Evolutionary conservation across 1,140 invertebrate genomes (phyloP), one percentile per base, ranked within the genome.

Genomic region (Atta texana): DNA sequence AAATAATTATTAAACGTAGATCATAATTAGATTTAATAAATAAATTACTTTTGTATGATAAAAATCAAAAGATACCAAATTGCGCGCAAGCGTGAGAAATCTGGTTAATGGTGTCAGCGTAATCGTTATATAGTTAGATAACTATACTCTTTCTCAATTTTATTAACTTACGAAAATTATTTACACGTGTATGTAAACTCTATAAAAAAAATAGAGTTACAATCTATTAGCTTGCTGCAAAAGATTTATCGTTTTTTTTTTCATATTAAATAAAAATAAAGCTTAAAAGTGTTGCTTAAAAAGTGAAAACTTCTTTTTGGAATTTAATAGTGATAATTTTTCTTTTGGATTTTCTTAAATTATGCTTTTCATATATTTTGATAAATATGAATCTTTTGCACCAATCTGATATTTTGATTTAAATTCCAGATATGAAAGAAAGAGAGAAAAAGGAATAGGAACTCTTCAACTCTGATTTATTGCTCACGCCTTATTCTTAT

Each of bases 41-140:
- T 16, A 14, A 89, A 87, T 89, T 85, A 89, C 63, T 90, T 90
- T 89, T 90, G 8, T 89, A 84, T 59, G 14, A 71, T 53, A 31
- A 24, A 66, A 63, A 61, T 18, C 39, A 84, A 75, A 84, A 84
- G 74, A 75, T 84, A 74, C 89, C 63, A 89, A 55, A 69, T 76
- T 71, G 12, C 24, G 21, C 34, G 12, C 18, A 28, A 31, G 63
- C 39, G 59, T 24, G 24, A 64, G 12, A 57, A 69, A 81, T 86
- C 75, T 59, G 61, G 21, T 84, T 55, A 74, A 34, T 39, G 80
- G 69, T 84, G 55, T 84, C 69, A 61, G 18, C n/a, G 69, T 84
- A 81, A 71, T 71, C 49, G n/a, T 61, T 57, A 84, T 28, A 24
- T 61, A 59, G 21, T 74, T 74, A 39, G 61, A 34, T 53, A 77